phyloP scores from a whole-genome alignment of 2,113 vertebrate species.

The Pantherophis guttatus region DNA sequence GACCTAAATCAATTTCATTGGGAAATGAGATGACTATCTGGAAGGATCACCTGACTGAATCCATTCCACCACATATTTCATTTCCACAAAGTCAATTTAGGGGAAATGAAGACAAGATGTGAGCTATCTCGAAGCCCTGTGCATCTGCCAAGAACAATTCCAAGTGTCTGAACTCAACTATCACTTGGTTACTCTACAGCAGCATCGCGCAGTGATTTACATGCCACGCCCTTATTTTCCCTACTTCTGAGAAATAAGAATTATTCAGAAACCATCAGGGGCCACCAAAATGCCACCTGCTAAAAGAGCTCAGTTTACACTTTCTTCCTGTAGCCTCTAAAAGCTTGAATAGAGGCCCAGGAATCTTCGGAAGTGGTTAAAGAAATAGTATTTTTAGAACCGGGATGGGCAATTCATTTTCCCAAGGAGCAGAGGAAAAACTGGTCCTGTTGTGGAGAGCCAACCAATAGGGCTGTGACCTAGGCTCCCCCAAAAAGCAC shows the following conservation, averaged over 20 bases:
- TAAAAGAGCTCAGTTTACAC: not conserved
- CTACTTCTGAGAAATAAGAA: not conserved
- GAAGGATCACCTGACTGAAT: not conserved
- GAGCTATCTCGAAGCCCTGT: not conserved
- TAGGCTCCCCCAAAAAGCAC: too few species aligned
- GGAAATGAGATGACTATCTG: constrained; percentile 1
- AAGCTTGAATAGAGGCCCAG: not conserved
- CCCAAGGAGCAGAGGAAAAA: not conserved
- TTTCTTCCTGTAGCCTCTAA: not conserved
- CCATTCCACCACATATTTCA: not conserved
- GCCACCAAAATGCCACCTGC: not conserved
- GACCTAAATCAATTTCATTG: not conserved
- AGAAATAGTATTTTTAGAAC: not conserved
- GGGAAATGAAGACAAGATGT: constrained; percentile 12
- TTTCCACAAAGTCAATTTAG: not conserved
- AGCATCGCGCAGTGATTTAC: not conserved
- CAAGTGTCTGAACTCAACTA: not conserved
- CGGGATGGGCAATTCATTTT: not conserved
- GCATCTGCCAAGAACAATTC: not conserved
- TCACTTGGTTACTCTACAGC: not conserved
- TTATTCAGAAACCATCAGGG: not conserved
- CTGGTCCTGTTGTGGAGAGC: not conserved
- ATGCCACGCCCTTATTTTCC: not conserved
- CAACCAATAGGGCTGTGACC: not conserved
- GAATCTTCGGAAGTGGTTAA: not conserved